These are phyloP conservation scores for Epinephelus malabaricus DNA, from an alignment of 2,797 vertebrate genomes.

Conservation along the genomic window DNA sequence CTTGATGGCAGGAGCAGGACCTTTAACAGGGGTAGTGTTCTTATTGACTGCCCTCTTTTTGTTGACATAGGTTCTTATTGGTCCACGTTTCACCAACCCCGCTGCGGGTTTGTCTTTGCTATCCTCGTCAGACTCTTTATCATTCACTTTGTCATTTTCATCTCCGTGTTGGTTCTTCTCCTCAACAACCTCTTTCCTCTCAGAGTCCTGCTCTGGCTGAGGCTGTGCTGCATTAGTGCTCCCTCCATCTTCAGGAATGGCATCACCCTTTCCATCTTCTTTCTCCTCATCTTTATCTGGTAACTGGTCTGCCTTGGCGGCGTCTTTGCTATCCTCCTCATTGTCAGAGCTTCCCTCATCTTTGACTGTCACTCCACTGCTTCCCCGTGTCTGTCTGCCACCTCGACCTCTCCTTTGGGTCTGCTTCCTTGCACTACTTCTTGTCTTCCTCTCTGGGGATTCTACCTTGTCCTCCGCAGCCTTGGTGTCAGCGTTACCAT, in stretches of 20 bases:
- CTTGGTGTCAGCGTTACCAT: conserved; percentile 90
- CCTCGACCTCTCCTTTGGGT: conserved; percentile 40
- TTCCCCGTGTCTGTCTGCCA: conserved; percentile 57
- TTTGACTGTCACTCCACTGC: conserved; percentile 48
- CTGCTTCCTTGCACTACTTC: conserved; percentile 67
- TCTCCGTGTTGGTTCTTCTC: conserved; percentile 70
- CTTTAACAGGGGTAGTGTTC: conserved; percentile 57
- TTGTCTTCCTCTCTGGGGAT: conserved; percentile 80
- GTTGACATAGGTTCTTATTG: conserved; percentile 80
- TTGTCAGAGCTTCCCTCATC: conserved; percentile 86
- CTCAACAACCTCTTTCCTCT: conserved; percentile 69
- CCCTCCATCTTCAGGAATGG: conserved; percentile 68
- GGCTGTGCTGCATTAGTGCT: conserved; percentile 58
- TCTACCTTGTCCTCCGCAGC: conserved; percentile 73
- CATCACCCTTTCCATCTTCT: conserved; percentile 64
- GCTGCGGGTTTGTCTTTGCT: conserved; percentile 57
- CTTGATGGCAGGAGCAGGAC: conserved; percentile 49
- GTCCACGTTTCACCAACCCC: conserved; percentile 65
- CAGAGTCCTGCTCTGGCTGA: conserved; percentile 62
- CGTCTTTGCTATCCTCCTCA: conserved; percentile 75
- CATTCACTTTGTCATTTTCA: conserved; percentile 22
- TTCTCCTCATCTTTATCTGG: conserved; percentile 57
- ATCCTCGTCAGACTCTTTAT: conserved; percentile 76
- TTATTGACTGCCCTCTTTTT: conserved; percentile 79
- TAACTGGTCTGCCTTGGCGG: conserved; percentile 18